phyloP scores from a whole-genome alignment of 2,888 invertebrate species.

The Acronicta aceris region DNA sequence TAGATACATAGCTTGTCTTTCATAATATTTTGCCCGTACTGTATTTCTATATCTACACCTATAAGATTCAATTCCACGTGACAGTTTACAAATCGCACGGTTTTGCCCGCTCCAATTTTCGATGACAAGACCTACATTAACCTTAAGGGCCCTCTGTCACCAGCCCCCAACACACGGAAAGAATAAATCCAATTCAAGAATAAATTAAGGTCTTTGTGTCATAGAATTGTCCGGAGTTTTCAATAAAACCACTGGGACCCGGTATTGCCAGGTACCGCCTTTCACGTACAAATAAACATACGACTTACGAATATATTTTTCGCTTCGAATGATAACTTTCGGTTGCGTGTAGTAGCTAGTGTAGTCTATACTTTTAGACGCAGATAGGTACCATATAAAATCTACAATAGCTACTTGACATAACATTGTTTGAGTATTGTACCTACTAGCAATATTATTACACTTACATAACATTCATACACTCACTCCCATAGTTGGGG shows the following conservation, averaged over 20 bases:
- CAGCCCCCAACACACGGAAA: constrained; percentile 76
- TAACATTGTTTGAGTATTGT: neutral
- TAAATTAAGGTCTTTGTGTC: constrained; percentile 87
- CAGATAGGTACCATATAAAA: constrained; percentile 7
- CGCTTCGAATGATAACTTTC: constrained; percentile 54
- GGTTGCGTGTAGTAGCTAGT: constrained; percentile 40
- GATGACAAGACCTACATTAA: constrained; percentile 86
- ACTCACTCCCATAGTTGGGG: no score
- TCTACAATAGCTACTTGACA: neutral
- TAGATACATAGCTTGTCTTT: neutral
- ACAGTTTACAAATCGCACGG: constrained; percentile 83
- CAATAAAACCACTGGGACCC: constrained; percentile 64
- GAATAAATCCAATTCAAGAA: constrained; percentile 86
- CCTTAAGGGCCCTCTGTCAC: constrained; percentile 85
- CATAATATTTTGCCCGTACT: constrained; percentile 44
- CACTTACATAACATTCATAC: no score
- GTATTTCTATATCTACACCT: constrained; percentile 62
- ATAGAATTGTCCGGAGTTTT: constrained; percentile 75
- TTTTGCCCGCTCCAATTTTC: constrained; percentile 81
- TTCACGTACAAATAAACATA: constrained; percentile 70
- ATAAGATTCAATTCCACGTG: constrained; percentile 78
- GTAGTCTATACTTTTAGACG: constrained; percentile 4
- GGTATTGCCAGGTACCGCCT: constrained; percentile 66
- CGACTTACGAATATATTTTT: constrained; percentile 71
- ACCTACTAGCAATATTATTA: neutral